Base-by-base conservation (phyloP, 1,140 invertebrate species). In the Phymastichus coffea region DNA sequence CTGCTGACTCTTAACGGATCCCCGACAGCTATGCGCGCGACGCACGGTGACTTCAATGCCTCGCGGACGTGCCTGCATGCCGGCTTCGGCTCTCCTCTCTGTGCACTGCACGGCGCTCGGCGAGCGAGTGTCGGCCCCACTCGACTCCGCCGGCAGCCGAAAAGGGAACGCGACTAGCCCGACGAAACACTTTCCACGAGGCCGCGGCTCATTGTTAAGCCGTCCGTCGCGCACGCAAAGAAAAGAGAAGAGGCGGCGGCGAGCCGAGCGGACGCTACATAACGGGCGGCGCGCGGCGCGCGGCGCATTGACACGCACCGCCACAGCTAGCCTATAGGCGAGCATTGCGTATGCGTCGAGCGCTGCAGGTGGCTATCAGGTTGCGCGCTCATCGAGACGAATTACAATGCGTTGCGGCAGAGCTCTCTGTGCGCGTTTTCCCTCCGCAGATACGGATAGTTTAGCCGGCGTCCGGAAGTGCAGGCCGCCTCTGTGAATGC, bases 361-460 rank as follows among this genome's bases (percentile, higher is more conserved):
- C 22, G 49, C 22, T 12, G 49, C 49, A 52, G 49, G 49, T 52
- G 49, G 33, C 49, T 63, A 70, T 66, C 71, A 71, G 71, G 70
- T 71, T 72, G 67, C 72, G 66, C 71, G 71, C 69, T 63, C 71
- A 73, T 71, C 67, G 72, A 65, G 63, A 69, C 70, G 72, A 70
- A 69, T 72, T 72, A 70, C 71, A 71, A 74, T 74, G 71, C 69
- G 66, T 51, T n/a, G 26, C 4, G 33, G 14, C 43, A 19, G 40
- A 19, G 25, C 43, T 46, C 43, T 46, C 22, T 46, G 20, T 4
- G 17, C 8, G 9, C 19, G 40, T 19, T 41, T 37, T 14, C 3
- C 35, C 10, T n/a, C 6, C 14, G 14, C 12, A 47, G 17, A 17
- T 30, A 30, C 12, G 6, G 28, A 12, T 12, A 12, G 12, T 12